Base-by-base conservation (phyloP, 2,113 vertebrate species). In the Neofelis nebulosa region DNA sequence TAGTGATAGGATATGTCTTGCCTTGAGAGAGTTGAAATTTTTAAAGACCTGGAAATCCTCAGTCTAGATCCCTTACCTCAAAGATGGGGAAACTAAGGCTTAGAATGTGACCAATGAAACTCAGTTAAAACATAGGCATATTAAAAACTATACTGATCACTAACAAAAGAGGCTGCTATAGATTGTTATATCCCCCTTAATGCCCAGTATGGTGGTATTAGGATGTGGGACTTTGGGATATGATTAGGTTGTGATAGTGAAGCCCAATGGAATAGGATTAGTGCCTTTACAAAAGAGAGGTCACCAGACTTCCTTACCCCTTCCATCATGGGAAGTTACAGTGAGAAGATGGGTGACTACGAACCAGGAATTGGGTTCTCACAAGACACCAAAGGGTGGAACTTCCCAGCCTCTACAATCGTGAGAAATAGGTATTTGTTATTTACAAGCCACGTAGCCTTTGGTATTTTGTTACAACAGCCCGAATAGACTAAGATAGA, bases 141-240 rank as follows among this genome's bases (percentile, higher is more conserved):
- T 69, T 86, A 76, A 82, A 95, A 95, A 82, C 61, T 91, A 45
- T 82, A 69, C 57, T 63, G 6, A 94, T 69, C n/a, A n/a, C 61
- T 93, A 69, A 66, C 10, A 85, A 81, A 81, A 94, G 36, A 61
- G 7, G 57, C 79, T 66, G 29, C 19, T 55, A 27, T 73, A 50
- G n/a, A 80, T 33, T 33, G 45, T 50, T 79, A 21, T 83, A 23
- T 61, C 21, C 57, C 57, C 18, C 21, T 61, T 48, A 81, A 71
- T 89, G 63, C 18, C 31, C 41, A 63, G 31, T 66, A 29, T 73
- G 31, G 57, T 61, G 57, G 8, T 61, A 18, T 23, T 23, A 61
- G 19, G 57, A 6, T 61, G 57, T 61, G 57, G 41, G 36, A 66
- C 21, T 86, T 86, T 55, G 92, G 13, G 29, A 41, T 3, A 2